These are phyloP conservation scores for Shinisaurus crocodilurus DNA, from an alignment of 2,113 vertebrate genomes.

Conservation along the genomic window DNA sequence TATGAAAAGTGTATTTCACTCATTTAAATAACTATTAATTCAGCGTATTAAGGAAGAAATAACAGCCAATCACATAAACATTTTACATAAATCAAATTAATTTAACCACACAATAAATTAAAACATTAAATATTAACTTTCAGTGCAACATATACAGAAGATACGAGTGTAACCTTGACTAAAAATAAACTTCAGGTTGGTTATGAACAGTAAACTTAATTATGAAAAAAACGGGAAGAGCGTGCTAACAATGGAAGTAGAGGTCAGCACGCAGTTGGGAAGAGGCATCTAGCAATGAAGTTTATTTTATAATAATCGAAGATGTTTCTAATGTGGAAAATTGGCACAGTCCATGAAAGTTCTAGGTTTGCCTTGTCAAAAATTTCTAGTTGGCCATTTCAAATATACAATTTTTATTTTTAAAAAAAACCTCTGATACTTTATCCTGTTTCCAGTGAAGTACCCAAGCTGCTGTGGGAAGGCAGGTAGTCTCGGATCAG, in stretches of 20 bases:
- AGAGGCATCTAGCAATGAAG: conserved; percentile 31
- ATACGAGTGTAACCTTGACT: conserved; percentile 71
- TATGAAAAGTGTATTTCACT: conserved; percentile 64
- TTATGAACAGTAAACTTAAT: conserved; percentile 46
- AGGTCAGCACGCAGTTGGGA: background rate
- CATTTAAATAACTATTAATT: conserved; percentile 74
- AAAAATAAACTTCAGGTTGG: conserved; percentile 54
- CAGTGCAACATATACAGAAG: conserved; percentile 88
- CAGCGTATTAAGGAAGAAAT: conserved; percentile 58
- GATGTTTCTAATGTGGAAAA: conserved; percentile 1
- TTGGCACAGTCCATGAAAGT: fast-evolving
- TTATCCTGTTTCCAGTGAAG: background rate
- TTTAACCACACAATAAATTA: conserved; percentile 86
- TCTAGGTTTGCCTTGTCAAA: background rate
- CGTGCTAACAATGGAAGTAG: background rate
- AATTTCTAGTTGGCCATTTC: no score
- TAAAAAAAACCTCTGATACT: background rate
- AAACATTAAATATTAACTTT: conserved; percentile 87
- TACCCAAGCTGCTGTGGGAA: background rate
- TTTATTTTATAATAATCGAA: conserved; percentile 32
- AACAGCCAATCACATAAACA: conserved; percentile 75
- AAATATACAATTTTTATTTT: background rate
- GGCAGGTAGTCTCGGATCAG: no score
- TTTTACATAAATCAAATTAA: conserved; percentile 75
- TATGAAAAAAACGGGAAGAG: background rate